Evolutionary conservation across 1,140 invertebrate genomes (phyloP), one percentile per base, ranked within the genome.

Genomic region (Bombus pascuorum): DNA sequence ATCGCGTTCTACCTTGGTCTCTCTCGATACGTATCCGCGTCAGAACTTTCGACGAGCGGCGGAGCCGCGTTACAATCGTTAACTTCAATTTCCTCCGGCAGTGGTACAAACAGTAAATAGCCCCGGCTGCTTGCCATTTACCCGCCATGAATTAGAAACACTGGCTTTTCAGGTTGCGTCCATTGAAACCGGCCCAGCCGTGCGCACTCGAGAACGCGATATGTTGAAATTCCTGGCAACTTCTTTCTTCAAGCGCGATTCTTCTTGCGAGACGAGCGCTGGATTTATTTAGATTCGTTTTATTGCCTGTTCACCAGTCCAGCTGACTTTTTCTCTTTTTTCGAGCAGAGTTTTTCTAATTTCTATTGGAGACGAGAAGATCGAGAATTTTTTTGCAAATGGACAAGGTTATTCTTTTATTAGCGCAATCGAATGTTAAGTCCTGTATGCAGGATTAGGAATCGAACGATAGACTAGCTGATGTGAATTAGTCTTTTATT

Each of bases 51-150:
- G 66, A 79, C 66, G 59, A 79, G 62, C 39, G 37, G 74, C 66
- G 68, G 39, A 37, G 68, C 75, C 44, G 75, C 53, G 70, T 72
- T 59, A 80, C 66, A 80, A 84, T 84, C 83, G 83, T 84, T 84
- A 84, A 80, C 75, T 84, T 39, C 66, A 72, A 84, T 84, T 71
- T 84, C 83, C 76, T 77, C 44, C 39, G 76, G 83, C 76, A 84
- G 47, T 84, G 76, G 53, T 80, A 84, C 68, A 62, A 84, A 84
- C 76, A 78, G 83, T 72, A 72, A 84, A 80, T 84, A 84, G 70
- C 66, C 53, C n/a, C 76, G 83, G 65, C 83, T 42, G 75, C 65
- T 57, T 59, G 83, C 68, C 76, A 72, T 84, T 84, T 79, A 71
- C 75, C 57, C 66, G 47, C 65, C 37, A 68, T 62, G 83, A 84